Evolutionary conservation across 2,113 vertebrate genomes (phyloP), one percentile per base, ranked within the genome.

Genomic region (Ptyas mucosa): DNA sequence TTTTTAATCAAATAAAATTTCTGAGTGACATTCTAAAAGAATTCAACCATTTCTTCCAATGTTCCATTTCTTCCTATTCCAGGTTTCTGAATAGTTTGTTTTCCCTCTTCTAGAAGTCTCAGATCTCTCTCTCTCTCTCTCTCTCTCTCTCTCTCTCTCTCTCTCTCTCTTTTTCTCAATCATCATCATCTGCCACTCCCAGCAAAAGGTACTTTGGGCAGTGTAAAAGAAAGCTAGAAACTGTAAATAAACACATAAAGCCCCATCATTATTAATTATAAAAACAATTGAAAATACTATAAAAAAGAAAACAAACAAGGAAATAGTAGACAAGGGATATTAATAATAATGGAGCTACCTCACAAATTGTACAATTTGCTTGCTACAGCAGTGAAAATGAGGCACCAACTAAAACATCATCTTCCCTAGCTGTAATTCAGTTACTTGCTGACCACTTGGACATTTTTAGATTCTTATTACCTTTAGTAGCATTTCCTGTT

Each of bases 1-100:
- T 86, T 5, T 95, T 5, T 95, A 90, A 26, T 90, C 94, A 91
- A n/a, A 39, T 91, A 91, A 23, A 3, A 92, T 87, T 96, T 95
- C 39, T 93, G 55, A n/a, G 8, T 55, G 57, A 89, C 92, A 81
- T 57, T 89, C 29, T 88, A 21, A 93, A 53, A 91, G 85, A 89
- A 86, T 26, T 55, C 15, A 89, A 46, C 87, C 89, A 88, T 20
- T 46, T 10, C 26, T 51, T 92, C 24, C 8, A 87, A n/a, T n/a
- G n/a, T n/a, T n/a, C n/a, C n/a, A n/a, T n/a, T n/a, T n/a, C n/a
- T n/a, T n/a, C n/a, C n/a, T n/a, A n/a, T 51, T 92, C 24, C 8
- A 87, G 12, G 11, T 18, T 39, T 75, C 52, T 51, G 7, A 39
- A 81, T 9, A 43, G 34, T 39, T 81, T 39, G n/a, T 34, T 81